Conservation (phyloP, 1,140 invertebrate genomes). For the Bombyx mandarina region DNA sequence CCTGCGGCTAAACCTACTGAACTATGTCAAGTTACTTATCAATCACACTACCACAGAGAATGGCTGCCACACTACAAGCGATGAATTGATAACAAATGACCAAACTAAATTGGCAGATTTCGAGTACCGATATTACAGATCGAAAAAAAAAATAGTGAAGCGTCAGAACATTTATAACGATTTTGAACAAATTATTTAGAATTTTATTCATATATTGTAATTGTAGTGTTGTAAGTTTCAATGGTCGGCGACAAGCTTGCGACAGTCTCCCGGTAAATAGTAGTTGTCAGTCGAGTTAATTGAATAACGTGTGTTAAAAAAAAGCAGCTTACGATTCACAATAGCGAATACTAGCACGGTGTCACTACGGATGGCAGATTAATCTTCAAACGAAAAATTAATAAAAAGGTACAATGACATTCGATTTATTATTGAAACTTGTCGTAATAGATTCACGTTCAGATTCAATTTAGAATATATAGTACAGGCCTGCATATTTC, state of each 20-base stretch:
- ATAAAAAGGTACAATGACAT: too few relatives aligned
- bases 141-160: too few relatives aligned
- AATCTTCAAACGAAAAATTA: slow-evolving; percentile 2
- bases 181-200: too few relatives aligned
- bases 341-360: slow-evolving; percentile 11
- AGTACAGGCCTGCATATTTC: background rate
- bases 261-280: slow-evolving; percentile 42
- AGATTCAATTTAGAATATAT: background rate
- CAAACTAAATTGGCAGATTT: too few relatives aligned
- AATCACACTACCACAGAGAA: slow-evolving; percentile 21
- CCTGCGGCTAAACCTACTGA: slow-evolving; percentile 27
- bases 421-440: too few relatives aligned
- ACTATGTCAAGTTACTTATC: slow-evolving; percentile 54
- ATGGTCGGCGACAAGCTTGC: slow-evolving; percentile 30
- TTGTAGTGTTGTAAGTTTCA: too few relatives aligned
- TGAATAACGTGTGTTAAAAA: slow-evolving; percentile 57
- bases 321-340: slow-evolving; percentile 15
- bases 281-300: slow-evolving; percentile 48
- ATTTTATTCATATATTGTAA: too few relatives aligned
- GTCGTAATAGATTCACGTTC: background rate
- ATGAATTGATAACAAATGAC: too few relatives aligned
- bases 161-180: too few relatives aligned
- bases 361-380: slow-evolving; percentile 17
- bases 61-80: background rate
- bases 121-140: too few relatives aligned